Evolutionary conservation across 2,888 invertebrate genomes (phyloP), one percentile per base, ranked within the genome.

Genomic region (Lasioglossum marginatum): DNA sequence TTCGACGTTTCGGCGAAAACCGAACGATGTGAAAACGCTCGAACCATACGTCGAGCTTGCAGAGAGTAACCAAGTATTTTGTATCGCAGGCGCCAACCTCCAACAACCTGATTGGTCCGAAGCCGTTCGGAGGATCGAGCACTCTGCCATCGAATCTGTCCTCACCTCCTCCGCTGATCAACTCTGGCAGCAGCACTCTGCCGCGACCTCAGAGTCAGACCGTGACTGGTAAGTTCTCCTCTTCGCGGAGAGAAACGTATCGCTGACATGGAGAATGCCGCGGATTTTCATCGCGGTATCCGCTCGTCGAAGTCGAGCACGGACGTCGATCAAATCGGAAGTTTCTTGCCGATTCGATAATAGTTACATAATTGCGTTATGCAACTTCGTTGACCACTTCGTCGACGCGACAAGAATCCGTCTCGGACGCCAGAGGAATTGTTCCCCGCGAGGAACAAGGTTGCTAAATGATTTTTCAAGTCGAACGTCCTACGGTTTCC

Each of bases 161-260:
- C 40, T 90, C 94, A 8, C 89, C 92, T 57, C 91, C 94, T 48
- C 91, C 94, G 71, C 85, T 92, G 68, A 84, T 90, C 82, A 94
- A 93, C 89, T 92, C 93, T 57, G 94, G 92, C 80, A 94, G 89
- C 90, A 94, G 90, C 92, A 94, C 92, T 83, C 89, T 95, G 40
- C 92, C 94, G 45, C 93, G 95, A 85, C 93, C 93, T 23, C 94
- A 93, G 91, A 95, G 93, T 90, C 95, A 95, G 85, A 93, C 94
- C 83, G 93, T 93, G 84, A 94, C 95, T 92, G 95, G 95, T 95
- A 92, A 94, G 95, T 94, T 75, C 77, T 73, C 63, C 23, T 10
- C 37, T 72, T 27, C 45, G 0, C 43, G 10, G 77, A 57, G 10
- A 27, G 14, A 48, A 48, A 43, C 68, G 34, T 27, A 4, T 66